Conservation (phyloP, 2,888 invertebrate genomes). For the Ditylenchus weischeri region DNA sequence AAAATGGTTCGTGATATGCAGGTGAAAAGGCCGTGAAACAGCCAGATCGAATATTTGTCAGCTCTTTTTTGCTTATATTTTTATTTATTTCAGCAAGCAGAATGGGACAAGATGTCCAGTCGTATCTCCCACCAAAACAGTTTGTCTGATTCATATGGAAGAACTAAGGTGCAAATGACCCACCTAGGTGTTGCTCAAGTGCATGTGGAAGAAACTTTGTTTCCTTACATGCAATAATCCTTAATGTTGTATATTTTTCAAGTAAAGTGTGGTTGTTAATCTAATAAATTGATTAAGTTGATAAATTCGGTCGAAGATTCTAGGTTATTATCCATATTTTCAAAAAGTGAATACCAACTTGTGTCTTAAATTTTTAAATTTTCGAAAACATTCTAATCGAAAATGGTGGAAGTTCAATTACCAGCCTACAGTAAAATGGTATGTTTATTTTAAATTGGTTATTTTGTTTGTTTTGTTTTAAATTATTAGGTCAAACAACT, state of each 20-base stretch:
- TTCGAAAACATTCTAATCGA: not conserved
- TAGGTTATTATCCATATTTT: not conserved
- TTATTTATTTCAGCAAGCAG: conserved; percentile 1
- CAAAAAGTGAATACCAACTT: no score
- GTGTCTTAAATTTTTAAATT: no score
- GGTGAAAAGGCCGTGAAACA: not conserved
- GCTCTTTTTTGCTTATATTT: not conserved
- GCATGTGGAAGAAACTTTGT: conserved; percentile 7
- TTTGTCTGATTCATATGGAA: not conserved
- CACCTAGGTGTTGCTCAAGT: not conserved
- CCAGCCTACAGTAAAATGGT: conserved; percentile 79
- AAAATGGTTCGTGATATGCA: no score
- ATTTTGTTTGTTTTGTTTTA: no score
- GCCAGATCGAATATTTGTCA: not conserved
- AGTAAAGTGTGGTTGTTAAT: no score
- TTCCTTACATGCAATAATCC: not conserved
- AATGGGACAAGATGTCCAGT: not conserved
- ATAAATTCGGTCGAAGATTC: no score
- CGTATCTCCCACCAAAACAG: conserved; percentile 1
- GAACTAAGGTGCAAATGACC: not conserved
- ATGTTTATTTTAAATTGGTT: no score
- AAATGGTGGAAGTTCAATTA: conserved; percentile 28
- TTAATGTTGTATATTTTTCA: not conserved
- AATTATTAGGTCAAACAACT: no score
- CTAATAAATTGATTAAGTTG: no score